Evolutionary conservation across 1,140 invertebrate species (phyloP), one percentile per base, ranked within the genome.

Genomic region (Aradophagus sp.): DNA sequence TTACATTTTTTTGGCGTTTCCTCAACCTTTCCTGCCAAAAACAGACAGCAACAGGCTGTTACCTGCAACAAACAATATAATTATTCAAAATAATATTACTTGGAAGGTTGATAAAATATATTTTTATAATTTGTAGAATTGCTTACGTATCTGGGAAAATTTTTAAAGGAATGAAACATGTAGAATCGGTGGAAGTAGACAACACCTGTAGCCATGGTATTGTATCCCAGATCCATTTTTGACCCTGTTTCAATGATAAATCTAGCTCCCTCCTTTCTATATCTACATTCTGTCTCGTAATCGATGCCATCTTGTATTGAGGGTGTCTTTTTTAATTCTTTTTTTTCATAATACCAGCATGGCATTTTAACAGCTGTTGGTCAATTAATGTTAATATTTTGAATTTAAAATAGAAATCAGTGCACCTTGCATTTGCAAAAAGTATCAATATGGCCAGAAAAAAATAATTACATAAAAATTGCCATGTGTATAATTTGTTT

Each of bases 1-100:
- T 95, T 95, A 86, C 96, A 98, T 87, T 99, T 99, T 83, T 99
- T 99, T 16, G 98, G 98, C 4, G 98, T 99, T 87, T 99, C 98
- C 87, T 99, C 98, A n/a, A 99, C 97, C 90, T 99, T 99, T 2
- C 97, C 97, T 61, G 97, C 97, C 50, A 99, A 86, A 83, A 99
- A 98, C 23, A 99, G 86, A 80, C 97, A 99, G 79, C 96, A 97
- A 77, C 97, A 96, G 5, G 97, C 97, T 10, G 96, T 98, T 11
- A 99, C 89, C 92, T 94, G n/a, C n/a, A n/a, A n/a, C n/a, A n/a
- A n/a, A n/a, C n/a, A n/a, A n/a, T n/a, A n/a, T n/a, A n/a, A n/a
- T n/a, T n/a, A n/a, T n/a, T n/a, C n/a, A n/a, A n/a, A n/a, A n/a
- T n/a, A n/a, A n/a, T n/a, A n/a, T n/a, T n/a, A n/a, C n/a, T n/a